Percentiles rank a stretch among this genome's conserved stretches.
Conservation (phyloP, 2,113 vertebrate species). For the Rhinolophus ferrumequinum region DNA sequence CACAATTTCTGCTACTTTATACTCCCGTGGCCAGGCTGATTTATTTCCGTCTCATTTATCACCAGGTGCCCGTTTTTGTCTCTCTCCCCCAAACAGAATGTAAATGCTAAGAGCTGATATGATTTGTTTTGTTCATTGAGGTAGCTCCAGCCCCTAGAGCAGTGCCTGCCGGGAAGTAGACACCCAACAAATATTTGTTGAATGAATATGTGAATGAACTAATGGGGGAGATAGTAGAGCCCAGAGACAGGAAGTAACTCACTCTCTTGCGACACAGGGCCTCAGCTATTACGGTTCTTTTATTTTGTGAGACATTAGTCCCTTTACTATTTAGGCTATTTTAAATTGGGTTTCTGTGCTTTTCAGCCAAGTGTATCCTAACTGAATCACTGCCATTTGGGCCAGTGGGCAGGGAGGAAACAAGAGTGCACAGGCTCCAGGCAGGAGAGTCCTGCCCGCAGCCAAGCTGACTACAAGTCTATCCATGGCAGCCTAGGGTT, state of each 20-base stretch:
- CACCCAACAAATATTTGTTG: not conserved
- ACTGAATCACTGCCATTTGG: not conserved
- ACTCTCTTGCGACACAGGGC: not conserved
- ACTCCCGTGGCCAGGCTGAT: not conserved
- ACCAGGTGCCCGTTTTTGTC: not conserved
- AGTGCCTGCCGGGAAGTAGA: not conserved
- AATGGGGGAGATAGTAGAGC: not conserved
- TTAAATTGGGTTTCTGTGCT: conserved; percentile 7
- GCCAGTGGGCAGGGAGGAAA: not conserved
- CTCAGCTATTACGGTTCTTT: not conserved
- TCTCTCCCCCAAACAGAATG: not conserved
- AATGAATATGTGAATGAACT: not conserved
- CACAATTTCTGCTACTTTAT: not conserved
- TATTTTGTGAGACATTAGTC: conserved; percentile 37
- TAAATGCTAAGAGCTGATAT: not conserved
- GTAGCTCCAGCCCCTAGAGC: not conserved
- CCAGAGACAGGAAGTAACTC: conserved; percentile 29
- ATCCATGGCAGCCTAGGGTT: not conserved
- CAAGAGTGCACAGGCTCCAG: not conserved
- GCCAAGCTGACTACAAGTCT: not conserved
- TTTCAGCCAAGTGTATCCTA: not conserved
- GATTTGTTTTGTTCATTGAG: not conserved
- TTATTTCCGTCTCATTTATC: not conserved
- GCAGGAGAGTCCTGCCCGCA: not conserved
- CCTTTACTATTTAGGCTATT: not conserved